Evolutionary conservation across 2,797 vertebrate species (phyloP).

Genomic region (Megaceryle alcyon): DNA sequence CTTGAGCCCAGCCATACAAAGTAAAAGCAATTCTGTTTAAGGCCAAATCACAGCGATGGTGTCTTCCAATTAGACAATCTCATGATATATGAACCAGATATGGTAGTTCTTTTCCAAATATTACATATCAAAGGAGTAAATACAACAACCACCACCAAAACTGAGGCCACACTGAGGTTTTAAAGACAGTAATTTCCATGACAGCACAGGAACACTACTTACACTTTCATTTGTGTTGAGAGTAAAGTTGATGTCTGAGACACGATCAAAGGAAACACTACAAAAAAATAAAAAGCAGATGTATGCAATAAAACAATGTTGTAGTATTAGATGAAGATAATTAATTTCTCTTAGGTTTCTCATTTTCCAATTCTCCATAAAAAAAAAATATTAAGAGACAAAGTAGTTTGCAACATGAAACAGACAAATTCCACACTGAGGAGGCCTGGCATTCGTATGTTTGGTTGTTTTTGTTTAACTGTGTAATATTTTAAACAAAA

Average conservation of each 20-base stretch:
- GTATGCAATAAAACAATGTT: constrained; percentile 22
- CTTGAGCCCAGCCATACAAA: neutral
- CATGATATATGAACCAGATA: neutral
- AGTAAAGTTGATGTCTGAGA: constrained; percentile 99
- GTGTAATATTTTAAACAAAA: neutral
- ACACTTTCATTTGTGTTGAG: constrained; percentile 99
- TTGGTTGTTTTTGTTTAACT: neutral
- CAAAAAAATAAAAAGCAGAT: constrained; percentile 65
- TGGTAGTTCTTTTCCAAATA: neutral
- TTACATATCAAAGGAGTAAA: neutral
- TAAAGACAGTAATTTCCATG: neutral
- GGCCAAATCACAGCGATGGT: neutral
- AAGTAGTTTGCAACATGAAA: neutral
- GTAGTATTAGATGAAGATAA: neutral
- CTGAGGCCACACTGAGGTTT: neutral
- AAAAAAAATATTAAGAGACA: neutral
- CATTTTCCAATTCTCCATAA: neutral
- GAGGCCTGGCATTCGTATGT: neutral
- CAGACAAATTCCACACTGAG: neutral
- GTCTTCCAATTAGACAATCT: neutral
- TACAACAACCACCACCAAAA: neutral
- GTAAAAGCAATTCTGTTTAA: neutral
- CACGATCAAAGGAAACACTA: constrained; percentile 99
- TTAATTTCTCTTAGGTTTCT: neutral
- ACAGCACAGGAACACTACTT: constrained; percentile 78